A percentile compares a stretch with the other conserved stretches of the same genome.
Conservation (phyloP, 2,888 invertebrate species). For the Desoria tigrina region DNA sequence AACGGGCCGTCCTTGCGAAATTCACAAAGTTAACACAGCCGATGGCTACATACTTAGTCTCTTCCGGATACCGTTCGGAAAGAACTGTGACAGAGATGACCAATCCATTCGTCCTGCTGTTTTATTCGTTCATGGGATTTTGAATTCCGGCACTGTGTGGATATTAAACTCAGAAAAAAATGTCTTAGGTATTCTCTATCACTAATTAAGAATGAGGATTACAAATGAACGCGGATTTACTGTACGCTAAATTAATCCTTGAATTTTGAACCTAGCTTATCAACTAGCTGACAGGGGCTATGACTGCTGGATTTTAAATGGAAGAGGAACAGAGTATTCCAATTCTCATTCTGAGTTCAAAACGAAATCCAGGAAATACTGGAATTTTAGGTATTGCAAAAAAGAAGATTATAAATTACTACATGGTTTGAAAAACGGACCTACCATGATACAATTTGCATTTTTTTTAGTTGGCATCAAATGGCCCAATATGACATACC, state of each 20-base stretch:
- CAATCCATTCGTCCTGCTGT: not conserved
- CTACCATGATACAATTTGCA: too few species aligned
- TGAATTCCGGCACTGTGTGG: not conserved
- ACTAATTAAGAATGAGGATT: not conserved
- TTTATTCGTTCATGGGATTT: slow-evolving; percentile 8
- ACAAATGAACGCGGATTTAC: not conserved
- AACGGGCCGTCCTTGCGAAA: not conserved
- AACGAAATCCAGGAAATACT: slow-evolving; percentile 4
- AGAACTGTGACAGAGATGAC: not conserved
- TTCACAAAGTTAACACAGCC: not conserved
- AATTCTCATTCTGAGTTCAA: not conserved
- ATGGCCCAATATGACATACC: slow-evolving; percentile 1
- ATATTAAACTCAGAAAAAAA: slow-evolving; percentile 1
- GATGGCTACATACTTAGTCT: not conserved
- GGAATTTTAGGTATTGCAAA: not conserved
- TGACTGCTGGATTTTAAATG: not conserved
- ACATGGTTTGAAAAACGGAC: too few species aligned
- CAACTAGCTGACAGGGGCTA: slow-evolving; percentile 11
- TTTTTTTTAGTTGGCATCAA: not conserved
- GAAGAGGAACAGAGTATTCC: not conserved
- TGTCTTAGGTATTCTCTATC: slow-evolving; percentile 1
- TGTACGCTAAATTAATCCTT: not conserved
- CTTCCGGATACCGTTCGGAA: not conserved
- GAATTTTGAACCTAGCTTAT: not conserved
- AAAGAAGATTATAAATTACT: not conserved